Evolutionary conservation across 2,797 vertebrate species (phyloP), one percentile per base, ranked within the genome.

Genomic region (Tapirus indicus): DNA sequence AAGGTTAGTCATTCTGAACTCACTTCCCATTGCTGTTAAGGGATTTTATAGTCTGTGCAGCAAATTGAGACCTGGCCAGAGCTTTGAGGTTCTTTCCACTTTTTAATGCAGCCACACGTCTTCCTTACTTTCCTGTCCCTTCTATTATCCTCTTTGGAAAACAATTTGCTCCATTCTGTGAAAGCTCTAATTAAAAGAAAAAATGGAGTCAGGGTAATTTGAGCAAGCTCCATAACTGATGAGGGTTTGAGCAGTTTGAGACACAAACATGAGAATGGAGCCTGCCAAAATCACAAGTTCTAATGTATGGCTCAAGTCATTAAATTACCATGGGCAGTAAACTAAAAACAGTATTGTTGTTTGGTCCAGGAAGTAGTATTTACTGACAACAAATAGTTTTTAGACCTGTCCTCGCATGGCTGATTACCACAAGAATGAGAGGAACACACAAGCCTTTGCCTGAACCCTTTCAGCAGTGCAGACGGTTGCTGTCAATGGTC

Each of bases 181-280:
- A 93, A 98, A 96, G 90, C 92, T 4, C 97, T 98, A 98, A 98
- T 97, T 98, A 97, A 97, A 92, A 79, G 72, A 79, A 96, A 96
- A 97, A 98, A 96, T 0, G 16, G 62, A 97, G 86, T 97, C 92
- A 88, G 84, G 93, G 80, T 95, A 75, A 62, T 93, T 60, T 77
- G 96, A 97, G 66, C 64, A 90, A 95, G 80, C 88, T 96, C 97
- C 88, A 74, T 97, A 95, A 95, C 75, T 38, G 95, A 49, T 66
- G 49, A 84, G 64, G 5, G 7, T 20, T 54, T 91, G n/a, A 11
- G 44, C 52, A 54, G 23, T 12, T 27, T 25, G 52, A 88, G 66
- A 69, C 6, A 35, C 41, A 68, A 74, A 23, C 2, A 0, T 17
- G 58, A 58, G 32, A 32, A 16, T 0, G 1, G 25, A 69, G 2